phyloP scores from a whole-genome alignment of 2,797 vertebrate genomes.

The Erpetoichthys calabaricus region DNA sequence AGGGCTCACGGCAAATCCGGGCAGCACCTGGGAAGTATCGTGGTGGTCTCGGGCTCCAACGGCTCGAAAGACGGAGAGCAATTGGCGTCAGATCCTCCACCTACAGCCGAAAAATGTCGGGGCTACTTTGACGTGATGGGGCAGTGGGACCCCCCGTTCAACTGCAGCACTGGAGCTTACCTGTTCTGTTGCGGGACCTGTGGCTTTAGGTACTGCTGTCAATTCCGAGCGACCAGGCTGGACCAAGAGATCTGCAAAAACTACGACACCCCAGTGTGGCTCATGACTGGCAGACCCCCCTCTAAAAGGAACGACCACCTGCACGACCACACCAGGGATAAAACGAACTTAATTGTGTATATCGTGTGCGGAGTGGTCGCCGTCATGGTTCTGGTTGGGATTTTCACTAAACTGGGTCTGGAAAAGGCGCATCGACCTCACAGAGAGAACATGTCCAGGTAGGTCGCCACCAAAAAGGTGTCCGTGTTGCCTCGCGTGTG shows the following conservation, averaged over 20 bases:
- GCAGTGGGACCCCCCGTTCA: constrained; percentile 92
- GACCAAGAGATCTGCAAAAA: constrained; percentile 91
- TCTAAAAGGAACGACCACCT: constrained; percentile 74
- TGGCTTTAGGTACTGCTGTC: constrained; percentile 97
- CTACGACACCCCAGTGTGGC: constrained; percentile 84
- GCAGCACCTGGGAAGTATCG: constrained; percentile 69
- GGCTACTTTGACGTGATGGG: constrained; percentile 98
- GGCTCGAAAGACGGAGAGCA: constrained; percentile 66
- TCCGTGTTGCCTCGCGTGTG: background rate
- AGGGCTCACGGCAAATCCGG: constrained; percentile 84
- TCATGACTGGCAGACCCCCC: constrained; percentile 76
- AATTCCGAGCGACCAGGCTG: constrained; percentile 74
- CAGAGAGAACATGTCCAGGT: constrained; percentile 95
- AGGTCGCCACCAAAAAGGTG: constrained; percentile 20
- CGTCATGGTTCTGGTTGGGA: constrained; percentile 92
- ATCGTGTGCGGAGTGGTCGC: constrained; percentile 96
- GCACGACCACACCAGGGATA: constrained; percentile 84
- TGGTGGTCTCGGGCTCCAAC: constrained; percentile 80
- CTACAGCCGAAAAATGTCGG: constrained; percentile 74
- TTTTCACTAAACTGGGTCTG: constrained; percentile 93
- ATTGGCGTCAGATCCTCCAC: constrained; percentile 66
- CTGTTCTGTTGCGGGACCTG: constrained; percentile 97
- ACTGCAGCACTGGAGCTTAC: constrained; percentile 84
- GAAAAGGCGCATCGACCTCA: constrained; percentile 92
- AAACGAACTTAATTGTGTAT: constrained; percentile 95